Base-by-base conservation (phyloP, 2,888 invertebrate genomes). In the Cyclophora albipunctata region DNA sequence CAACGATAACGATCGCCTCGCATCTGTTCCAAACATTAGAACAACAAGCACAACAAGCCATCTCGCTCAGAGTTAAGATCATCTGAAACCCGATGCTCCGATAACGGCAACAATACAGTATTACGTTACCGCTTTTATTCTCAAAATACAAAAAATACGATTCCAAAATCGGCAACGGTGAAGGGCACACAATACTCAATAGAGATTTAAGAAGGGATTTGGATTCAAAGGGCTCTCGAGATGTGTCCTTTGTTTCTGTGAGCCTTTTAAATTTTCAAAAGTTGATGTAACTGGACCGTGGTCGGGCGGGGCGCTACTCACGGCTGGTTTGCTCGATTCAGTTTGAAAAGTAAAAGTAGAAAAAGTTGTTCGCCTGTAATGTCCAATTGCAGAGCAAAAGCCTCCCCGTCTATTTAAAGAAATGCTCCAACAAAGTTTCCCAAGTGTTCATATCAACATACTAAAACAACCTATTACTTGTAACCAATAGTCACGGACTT, bases 181-280 rank as follows among this genome's bases (percentile, higher is more conserved):
- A 70, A 64, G 64, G 60, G 66, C 71, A 72, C 71, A 84, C 85
- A 84, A 84, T 81, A 71, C 71, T 75, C 78, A 73, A 83, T 79
- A 75, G 79, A 78, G 77, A 73, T 77, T 81, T 81, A 78, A 80
- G 78, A 81, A 71, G 78, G 83, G 85, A 84, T 85, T 82, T 79
- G 71, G 79, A 84, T 78, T 84, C 81, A 84, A 83, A 81, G 65
- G 75, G 75, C 67, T 66, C 63, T 71, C 60, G 66, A 58, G 60
- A 57, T 43, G 7, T 42, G 62, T 56, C 64, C 71, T 79, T 84
- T 85, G 85, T 85, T 85, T 85, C 81, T 81, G 68, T 52, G 59
- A 62, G 66, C 76, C 75, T 81, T 84, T 77, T 68, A 69, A 75
- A 73, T 71, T 75, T 71, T 75, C 62, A 69, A 71, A 68, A 69